Percentiles rank a stretch among this genome's conserved stretches.
phyloP scores from a whole-genome alignment of 2,797 vertebrate genomes.

The Sebastes miniatus region DNA sequence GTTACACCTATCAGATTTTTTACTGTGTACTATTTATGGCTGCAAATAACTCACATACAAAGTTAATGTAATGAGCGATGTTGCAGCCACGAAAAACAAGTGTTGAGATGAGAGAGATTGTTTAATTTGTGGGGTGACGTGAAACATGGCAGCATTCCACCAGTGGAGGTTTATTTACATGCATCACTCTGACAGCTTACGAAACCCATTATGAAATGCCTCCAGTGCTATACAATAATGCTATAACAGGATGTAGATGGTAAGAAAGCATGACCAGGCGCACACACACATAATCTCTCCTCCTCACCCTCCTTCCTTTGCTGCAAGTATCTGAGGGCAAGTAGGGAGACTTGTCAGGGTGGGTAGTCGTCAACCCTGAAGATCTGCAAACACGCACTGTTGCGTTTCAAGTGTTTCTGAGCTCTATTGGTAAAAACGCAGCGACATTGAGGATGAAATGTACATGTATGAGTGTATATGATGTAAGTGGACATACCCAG shows the following conservation, averaged over 20 bases:
- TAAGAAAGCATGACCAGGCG: constrained; percentile 18
- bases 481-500: constrained; percentile 66
- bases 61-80: constrained; percentile 29
- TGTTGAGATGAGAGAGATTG: not conserved
- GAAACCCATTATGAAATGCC: constrained; percentile 41
- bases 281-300: constrained; percentile 21
- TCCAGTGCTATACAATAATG: constrained; percentile 24
- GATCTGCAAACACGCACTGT: constrained; percentile 55
- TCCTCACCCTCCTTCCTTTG: constrained; percentile 20
- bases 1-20: constrained; percentile 1
- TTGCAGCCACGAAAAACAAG: constrained; percentile 18
- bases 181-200: constrained; percentile 42
- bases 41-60: constrained; percentile 2
- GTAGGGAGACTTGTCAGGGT: constrained; percentile 68
- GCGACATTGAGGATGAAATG: constrained; percentile 6
- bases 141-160: constrained; percentile 32
- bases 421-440: constrained; percentile 25
- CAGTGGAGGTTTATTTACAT: constrained; percentile 43
- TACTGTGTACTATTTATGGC: constrained; percentile 6
- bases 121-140: constrained; percentile 3
- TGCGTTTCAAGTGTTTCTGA: constrained; percentile 43
- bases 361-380: constrained; percentile 59
- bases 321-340: constrained; percentile 63
- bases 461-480: constrained; percentile 4
- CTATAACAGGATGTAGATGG: not conserved